Percentiles rank a stretch among this genome's conserved stretches.
Conservation (phyloP, 2,113 vertebrate species). For the Boulengeromyrus knoepffleri region DNA sequence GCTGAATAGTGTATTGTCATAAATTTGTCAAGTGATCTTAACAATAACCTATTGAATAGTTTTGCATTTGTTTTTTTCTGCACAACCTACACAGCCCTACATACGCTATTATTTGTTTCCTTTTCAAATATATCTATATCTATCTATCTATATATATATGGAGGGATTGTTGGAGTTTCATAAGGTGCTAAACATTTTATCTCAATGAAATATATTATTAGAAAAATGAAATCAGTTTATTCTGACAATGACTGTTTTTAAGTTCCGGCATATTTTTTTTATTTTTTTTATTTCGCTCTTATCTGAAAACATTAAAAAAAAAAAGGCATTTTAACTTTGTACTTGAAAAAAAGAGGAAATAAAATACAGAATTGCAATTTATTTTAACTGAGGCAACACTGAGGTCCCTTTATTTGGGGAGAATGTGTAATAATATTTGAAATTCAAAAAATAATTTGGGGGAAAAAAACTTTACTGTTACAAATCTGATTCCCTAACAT, state of each 20-base stretch:
- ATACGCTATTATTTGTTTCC: conserved; percentile 38
- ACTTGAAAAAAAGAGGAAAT: conserved; percentile 83
- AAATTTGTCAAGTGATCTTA: conserved; percentile 46
- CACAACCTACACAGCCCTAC: conserved; percentile 71
- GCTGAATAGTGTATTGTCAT: conserved; percentile 52
- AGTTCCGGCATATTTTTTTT: conserved; percentile 65
- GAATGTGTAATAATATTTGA: conserved; percentile 78
- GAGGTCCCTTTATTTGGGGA: conserved; percentile 92
- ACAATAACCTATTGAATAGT: conserved; percentile 44
- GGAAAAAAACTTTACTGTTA: conserved; percentile 66
- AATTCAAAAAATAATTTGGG: conserved; percentile 64
- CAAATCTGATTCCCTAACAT: conserved; percentile 64
- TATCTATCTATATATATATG: conserved; percentile 37
- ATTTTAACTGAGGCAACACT: conserved; percentile 97
- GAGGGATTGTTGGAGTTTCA: conserved; percentile 78
- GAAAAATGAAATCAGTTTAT: conserved; percentile 76
- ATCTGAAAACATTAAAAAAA: conserved; percentile 85
- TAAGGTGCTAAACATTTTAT: conserved; percentile 98
- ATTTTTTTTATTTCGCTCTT: conserved; percentile 87
- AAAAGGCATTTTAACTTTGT: conserved; percentile 99
- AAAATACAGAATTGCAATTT: conserved; percentile 75
- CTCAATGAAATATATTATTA: conserved; percentile 83
- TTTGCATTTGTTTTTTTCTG: conserved; percentile 35
- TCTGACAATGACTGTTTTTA: conserved; percentile 89
- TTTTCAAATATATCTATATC: conserved; percentile 49